phyloP scores from a whole-genome alignment of 2,797 vertebrate genomes.

The Fratercula arctica region DNA sequence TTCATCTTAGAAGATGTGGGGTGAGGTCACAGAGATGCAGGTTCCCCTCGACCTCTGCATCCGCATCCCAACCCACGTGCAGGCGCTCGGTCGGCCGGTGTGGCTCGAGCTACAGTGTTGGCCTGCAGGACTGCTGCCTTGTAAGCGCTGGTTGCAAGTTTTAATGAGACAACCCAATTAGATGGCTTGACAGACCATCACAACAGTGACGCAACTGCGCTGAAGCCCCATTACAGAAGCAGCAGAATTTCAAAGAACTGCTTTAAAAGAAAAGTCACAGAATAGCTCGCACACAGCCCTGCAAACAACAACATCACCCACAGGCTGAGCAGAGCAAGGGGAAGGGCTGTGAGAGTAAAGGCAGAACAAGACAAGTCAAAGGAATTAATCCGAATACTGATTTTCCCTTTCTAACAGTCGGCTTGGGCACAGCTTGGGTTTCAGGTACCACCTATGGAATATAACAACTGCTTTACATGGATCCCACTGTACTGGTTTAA shows the following conservation, averaged over 20 bases:
- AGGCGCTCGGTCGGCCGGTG: background rate
- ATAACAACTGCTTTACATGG: background rate
- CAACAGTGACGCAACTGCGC: conserved; percentile 11
- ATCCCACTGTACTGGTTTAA: background rate
- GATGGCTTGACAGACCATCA: conserved; percentile 57
- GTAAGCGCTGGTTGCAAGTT: background rate
- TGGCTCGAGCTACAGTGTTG: conserved; percentile 7
- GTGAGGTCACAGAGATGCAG: background rate
- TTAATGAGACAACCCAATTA: conserved; percentile 65
- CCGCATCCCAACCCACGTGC: background rate
- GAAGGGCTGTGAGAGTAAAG: background rate
- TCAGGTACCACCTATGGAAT: background rate
- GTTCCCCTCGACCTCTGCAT: background rate
- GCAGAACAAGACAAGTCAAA: conserved; percentile 1
- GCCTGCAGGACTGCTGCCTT: conserved; percentile 23
- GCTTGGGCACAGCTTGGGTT: background rate
- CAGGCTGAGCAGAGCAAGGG: background rate
- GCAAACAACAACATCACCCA: conserved; percentile 64
- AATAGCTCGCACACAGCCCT: conserved; percentile 9
- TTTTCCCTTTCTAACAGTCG: background rate
- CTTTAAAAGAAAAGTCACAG: conserved; percentile 59
- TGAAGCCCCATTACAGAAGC: background rate
- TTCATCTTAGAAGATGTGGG: background rate
- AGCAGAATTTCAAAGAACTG: conserved; percentile 56
- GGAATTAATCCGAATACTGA: background rate